Evolutionary conservation across 2,113 vertebrate species (phyloP), one percentile per base, ranked within the genome.

Genomic region (Trogon surrucura): DNA sequence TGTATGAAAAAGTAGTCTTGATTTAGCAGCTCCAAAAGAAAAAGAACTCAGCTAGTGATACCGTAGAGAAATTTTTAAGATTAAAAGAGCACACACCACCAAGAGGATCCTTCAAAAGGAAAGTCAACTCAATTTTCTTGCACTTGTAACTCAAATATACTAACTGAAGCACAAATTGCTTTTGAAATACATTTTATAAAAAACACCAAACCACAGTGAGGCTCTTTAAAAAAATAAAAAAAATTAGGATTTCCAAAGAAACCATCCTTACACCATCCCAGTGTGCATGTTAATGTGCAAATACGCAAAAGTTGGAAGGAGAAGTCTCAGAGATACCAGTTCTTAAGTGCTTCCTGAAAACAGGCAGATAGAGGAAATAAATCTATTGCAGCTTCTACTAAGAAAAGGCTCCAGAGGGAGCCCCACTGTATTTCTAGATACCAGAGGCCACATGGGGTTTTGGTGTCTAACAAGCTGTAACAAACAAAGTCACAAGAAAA

Each of bases 81-180:
- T 47, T 75, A 29, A 90, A 91, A 94, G 34, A 60, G 67, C 16
- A 70, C 26, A 62, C 12, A 78, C 5, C 18, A 85, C 26, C 56
- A 82, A 85, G 60, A 90, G 16, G 13, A 80, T 67, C 29, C 75
- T 83, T 64, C 56, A 53, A 78, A 88, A 78, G 23, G 3, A 64
- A 92, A 93, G 69, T 74, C 88, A 90, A 38, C 30, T 74, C 85
- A 18, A 45, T 94, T 90, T 95, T 91, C 72, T 91, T 88, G 34
- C 38, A 78, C 34, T 93, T 3, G 0, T 71, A 86, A 88, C 36
- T 85, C 44, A 93, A 30, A 91, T 53, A 79, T 5, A 91, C 3
- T 9, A 91, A 93, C 38, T 48, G 65, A 7, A 77, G 80, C 57
- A 84, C 26, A 86, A 87, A 87, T 34, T 80, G 47, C 23, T 89